phyloP scores from a whole-genome alignment of 2,888 invertebrate species.

The Acanthococcus lagerstroemiae region DNA sequence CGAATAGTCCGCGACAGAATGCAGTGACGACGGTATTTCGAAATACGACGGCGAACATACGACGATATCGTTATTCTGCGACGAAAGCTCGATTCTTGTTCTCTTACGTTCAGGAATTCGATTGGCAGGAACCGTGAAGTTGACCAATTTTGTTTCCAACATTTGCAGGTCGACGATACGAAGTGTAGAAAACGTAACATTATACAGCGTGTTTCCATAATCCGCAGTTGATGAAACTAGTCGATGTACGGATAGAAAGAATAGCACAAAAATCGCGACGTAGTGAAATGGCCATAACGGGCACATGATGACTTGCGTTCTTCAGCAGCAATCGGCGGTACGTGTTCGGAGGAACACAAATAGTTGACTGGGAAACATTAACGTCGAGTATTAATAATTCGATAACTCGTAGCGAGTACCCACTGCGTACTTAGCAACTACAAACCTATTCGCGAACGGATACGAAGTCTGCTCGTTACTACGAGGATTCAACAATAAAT shows the following conservation, averaged over 20 bases:
- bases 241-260: neutral
- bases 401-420: no score
- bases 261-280: slow-evolving; percentile 48
- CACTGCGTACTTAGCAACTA: no score
- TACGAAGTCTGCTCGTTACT: no score
- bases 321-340: no score
- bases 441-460: no score
- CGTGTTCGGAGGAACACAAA: no score
- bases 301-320: slow-evolving; percentile 50
- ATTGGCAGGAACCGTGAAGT: neutral
- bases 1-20: neutral
- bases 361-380: no score
- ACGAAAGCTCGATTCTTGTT: neutral
- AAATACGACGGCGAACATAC: neutral
- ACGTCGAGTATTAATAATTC: no score
- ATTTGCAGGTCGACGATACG: neutral
- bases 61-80: neutral
- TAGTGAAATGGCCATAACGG: slow-evolving; percentile 53
- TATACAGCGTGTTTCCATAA: neutral
- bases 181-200: neutral
- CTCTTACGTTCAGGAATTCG: neutral
- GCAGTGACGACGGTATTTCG: neutral
- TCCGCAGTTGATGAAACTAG: neutral
- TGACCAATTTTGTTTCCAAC: neutral
- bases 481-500: no score